These are phyloP conservation scores for Osmoderma eremita DNA, from an alignment of 2,888 invertebrate species.

Conservation along the genomic window DNA sequence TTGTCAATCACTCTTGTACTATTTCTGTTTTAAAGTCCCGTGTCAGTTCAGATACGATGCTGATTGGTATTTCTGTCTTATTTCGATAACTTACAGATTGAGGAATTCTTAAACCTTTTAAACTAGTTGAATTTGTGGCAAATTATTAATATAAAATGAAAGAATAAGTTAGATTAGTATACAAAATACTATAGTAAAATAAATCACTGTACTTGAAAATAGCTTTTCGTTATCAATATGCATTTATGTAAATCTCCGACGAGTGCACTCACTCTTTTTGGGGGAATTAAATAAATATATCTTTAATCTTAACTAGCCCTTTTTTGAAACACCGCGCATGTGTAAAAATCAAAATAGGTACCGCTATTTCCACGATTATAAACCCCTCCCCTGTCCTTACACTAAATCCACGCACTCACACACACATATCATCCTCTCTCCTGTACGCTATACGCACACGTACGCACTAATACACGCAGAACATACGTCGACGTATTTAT, in stretches of 20 bases:
- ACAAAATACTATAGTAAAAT: no score
- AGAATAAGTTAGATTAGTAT: no score
- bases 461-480: background rate
- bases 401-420: conserved; percentile 28
- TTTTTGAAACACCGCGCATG: conserved; percentile 29
- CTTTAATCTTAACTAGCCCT: conserved; percentile 31
- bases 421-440: conserved; percentile 1
- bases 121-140: no score
- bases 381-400: conserved; percentile 36
- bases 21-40: no score
- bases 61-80: no score
- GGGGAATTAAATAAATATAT: conserved; percentile 26
- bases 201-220: background rate
- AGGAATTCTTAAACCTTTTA: no score
- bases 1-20: no score
- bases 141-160: no score
- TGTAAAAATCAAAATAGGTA: conserved; percentile 37
- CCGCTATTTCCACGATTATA: conserved; percentile 33
- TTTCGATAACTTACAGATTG: no score
- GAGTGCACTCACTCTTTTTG: conserved; percentile 5
- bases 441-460: background rate
- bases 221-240: conserved; percentile 1
- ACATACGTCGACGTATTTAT: conserved; percentile 47
- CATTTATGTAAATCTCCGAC: conserved; percentile 26
- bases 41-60: no score